These are phyloP conservation scores for Smutsia gigantea DNA, from an alignment of 2,797 vertebrate species.

Conservation along the genomic window DNA sequence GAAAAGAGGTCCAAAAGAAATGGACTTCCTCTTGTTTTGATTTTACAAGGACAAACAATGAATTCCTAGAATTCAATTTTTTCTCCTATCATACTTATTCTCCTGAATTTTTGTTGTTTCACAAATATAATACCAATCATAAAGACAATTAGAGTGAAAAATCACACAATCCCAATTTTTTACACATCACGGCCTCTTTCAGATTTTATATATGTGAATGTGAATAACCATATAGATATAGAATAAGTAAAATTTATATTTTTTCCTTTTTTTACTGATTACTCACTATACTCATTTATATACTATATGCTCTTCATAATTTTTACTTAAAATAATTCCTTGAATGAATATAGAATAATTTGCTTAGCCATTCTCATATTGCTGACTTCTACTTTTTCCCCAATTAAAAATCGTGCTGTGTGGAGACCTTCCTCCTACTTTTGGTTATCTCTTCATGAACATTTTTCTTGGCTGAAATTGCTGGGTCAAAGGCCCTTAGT, in stretches of 20 bases:
- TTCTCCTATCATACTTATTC: background rate
- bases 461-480: constrained; percentile 31
- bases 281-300: background rate
- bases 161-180: background rate
- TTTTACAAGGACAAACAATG: background rate
- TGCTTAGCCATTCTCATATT: background rate
- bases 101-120: background rate
- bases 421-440: constrained; percentile 17
- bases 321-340: constrained; percentile 64
- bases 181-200: background rate
- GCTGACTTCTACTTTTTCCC: constrained; percentile 44
- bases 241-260: background rate
- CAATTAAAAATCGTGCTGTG: constrained; percentile 55
- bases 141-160: constrained; percentile 2
- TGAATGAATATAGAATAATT: constrained; percentile 53
- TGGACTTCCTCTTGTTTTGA: background rate
- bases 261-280: constrained; percentile 49
- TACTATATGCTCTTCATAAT: background rate
- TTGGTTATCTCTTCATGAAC: constrained; percentile 46
- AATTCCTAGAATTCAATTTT: background rate
- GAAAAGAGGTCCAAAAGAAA: background rate
- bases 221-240: background rate
- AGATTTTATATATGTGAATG: background rate
- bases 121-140: constrained; percentile 14
- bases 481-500: background rate